Evolutionary conservation across 2,113 vertebrate genomes (phyloP), one percentile per base, ranked within the genome.

Genomic region (Arothron firmamentum): DNA sequence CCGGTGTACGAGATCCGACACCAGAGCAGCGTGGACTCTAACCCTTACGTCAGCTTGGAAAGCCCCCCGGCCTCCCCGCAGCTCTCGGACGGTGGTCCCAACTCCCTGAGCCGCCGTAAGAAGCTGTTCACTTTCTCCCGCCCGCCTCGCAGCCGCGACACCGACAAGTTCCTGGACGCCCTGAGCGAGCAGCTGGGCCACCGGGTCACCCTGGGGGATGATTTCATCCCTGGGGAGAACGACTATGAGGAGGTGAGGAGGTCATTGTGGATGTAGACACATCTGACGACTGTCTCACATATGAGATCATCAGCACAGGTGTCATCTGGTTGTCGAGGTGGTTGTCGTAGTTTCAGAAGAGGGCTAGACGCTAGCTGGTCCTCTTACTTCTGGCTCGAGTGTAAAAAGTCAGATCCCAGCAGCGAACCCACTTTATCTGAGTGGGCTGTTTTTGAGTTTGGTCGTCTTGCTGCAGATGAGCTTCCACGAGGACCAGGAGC

Each of bases 191-290:
- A 98, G 90, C 88, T 99, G 78, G 96, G 96, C 0, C 93, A 96
- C 79, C 84, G 90, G 0, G 92, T 97, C 80, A 91, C 92, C 19
- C 87, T 95, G 2, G 91, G 93, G 75, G 95, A 99, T 0, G 94
- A 97, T 34, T 96, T 95, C 19, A 83, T 93, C 51, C 93, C 89
- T 2, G 93, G 93, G 0, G 96, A 98, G 87, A 97, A 98, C 0
- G 97, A 99, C 85, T 99, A 99, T 0, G 97, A 99, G 71, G 97
- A 99, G 94, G 97, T 98, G 74, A 84, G 90, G 45, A n/a, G n/a
- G 45, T 47, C 43, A 45, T 15, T 14, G 16, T 5, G 13, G 13
- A 45, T 45, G 28, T 31, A 31, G 8, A 31, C 6, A 9, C 8
- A 9, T 2, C 3, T 31, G 28, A 31, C 28, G 6, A 31, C 28